Percentiles rank a stretch among this genome's conserved stretches.
phyloP scores from a whole-genome alignment of 2,797 vertebrate species.

The Hyperoplus lanceolatus region DNA sequence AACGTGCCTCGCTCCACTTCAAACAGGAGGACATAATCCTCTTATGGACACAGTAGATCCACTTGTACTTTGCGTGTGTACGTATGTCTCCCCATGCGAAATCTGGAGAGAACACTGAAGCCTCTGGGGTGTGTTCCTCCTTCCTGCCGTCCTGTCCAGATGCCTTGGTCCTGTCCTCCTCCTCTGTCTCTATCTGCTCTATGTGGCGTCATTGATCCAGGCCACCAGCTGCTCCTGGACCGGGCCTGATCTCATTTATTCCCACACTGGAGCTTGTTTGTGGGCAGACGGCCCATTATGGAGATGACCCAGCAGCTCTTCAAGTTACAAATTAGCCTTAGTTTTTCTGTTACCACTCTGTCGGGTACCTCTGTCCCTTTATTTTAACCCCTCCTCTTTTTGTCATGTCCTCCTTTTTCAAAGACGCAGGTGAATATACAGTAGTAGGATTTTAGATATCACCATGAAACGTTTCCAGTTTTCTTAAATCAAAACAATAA shows the following conservation, averaged over 20 bases:
- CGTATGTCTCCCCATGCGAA: conserved; percentile 47
- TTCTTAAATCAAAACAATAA: too few species aligned
- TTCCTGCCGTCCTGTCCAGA: conserved; percentile 71
- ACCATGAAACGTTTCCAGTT: too few species aligned
- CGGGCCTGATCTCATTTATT: conserved; percentile 82
- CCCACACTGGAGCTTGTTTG: conserved; percentile 73
- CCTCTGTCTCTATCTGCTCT: conserved; percentile 47
- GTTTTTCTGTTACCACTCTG: conserved; percentile 47
- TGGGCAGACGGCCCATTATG: conserved; percentile 78
- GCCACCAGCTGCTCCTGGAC: conserved; percentile 84
- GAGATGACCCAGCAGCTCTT: conserved; percentile 78
- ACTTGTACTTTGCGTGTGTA: conserved; percentile 55
- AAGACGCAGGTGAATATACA: too few species aligned
- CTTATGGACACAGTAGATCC: conserved; percentile 75
- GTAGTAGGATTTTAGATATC: too few species aligned
- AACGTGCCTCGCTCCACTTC: conserved; percentile 74
- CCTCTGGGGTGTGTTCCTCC: conserved; percentile 40
- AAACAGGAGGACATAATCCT: conserved; percentile 83
- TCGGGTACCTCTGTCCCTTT: conserved; percentile 23
- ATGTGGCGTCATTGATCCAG: conserved; percentile 79
- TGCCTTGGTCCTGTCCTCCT: conserved; percentile 61
- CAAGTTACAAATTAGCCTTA: conserved; percentile 80
- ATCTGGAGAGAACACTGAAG: conserved; percentile 41
- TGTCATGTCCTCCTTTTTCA: neutral
- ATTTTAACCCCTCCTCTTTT: neutral